Evolutionary conservation across 1,140 invertebrate species (phyloP), one percentile per base, ranked within the genome.

Genomic region (Eumeta japonica): DNA sequence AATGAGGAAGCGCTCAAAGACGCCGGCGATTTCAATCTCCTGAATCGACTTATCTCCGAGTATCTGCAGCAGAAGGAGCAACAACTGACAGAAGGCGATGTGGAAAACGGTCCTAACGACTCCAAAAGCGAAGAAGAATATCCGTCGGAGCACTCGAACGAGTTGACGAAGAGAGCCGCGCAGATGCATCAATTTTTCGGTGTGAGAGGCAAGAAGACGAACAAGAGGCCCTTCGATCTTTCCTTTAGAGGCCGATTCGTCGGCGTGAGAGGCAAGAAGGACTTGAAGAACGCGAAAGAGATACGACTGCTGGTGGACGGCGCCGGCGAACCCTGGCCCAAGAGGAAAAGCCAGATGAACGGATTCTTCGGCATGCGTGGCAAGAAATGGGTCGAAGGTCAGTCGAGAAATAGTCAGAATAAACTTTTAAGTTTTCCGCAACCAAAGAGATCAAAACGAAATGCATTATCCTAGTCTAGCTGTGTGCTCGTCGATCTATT

Each of bases 191-290:
- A 75, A 41, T 79, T 79, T 40, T 76, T 62, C 37, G 78, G 77
- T 0, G 73, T 78, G 2, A 55, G 77, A 2, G 78, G 77, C 10
- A 79, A 79, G 48, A 78, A 79, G 39, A 58, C 56, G 3, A 78
- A 78, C 30, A 81, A 81, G 44, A 71, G 76, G 33, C 78, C 78
- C 1, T 79, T 76, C 35, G 76, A 80, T 37, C 47, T 64, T 17
- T 57, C 58, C 1, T 75, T 77, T 49, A 55, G 73, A 4, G 77
- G 78, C 10, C 80, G 81, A 61, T 86, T 85, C 52, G 81, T 85
- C 10, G 84, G 83, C 7, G 82, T 84, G 0, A 71, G 83, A 33
- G 83, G 83, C 15, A 84, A 84, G 52, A 84, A 83, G 41, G 66
- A 68, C 41, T n/a, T 64, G 29, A 70, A 63, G 32, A 57, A 58